phyloP scores from a whole-genome alignment of 2,113 vertebrate species.

The Calyptommatus sinebrachiatus region DNA sequence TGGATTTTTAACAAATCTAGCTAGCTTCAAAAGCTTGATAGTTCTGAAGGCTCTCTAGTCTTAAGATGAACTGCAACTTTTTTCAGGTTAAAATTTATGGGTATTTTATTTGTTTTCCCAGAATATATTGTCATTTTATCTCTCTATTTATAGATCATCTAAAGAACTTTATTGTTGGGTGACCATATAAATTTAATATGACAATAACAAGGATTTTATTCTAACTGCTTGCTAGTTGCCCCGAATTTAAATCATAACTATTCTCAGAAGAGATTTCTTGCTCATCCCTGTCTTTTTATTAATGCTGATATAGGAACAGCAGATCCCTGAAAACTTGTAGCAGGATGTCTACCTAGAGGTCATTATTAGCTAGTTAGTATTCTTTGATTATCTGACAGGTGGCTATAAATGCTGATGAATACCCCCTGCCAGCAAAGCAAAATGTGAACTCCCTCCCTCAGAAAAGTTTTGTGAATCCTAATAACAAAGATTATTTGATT shows the following conservation, averaged over 20 bases:
- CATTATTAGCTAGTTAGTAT: constrained; percentile 51
- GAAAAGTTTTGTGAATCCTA: constrained; percentile 48
- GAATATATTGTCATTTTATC: too few species aligned
- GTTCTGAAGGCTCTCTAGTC: not conserved
- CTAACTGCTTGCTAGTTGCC: not conserved
- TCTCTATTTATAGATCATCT: too few species aligned
- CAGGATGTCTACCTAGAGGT: constrained; percentile 20
- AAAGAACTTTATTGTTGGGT: not conserved
- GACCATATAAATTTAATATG: not conserved
- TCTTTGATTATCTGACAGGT: constrained; percentile 58
- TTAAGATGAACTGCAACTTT: not conserved
- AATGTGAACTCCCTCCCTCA: constrained; percentile 34
- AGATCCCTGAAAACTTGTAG: constrained; percentile 5
- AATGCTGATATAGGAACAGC: not conserved
- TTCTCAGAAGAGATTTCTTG: not conserved
- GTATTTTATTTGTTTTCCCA: too few species aligned
- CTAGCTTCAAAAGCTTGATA: not conserved
- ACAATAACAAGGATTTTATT: not conserved
- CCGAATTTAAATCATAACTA: constrained; percentile 3
- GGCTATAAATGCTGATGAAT: constrained; percentile 57
- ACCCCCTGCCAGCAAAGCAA: constrained; percentile 44
- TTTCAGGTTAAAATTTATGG: too few species aligned
- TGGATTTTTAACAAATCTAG: not conserved
- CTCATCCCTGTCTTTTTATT: accelerated
- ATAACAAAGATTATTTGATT: constrained; percentile 59